A percentile compares a stretch with the other conserved stretches of the same genome.
Conservation (phyloP, 2,888 invertebrate species). For the Melitaea athalia region DNA sequence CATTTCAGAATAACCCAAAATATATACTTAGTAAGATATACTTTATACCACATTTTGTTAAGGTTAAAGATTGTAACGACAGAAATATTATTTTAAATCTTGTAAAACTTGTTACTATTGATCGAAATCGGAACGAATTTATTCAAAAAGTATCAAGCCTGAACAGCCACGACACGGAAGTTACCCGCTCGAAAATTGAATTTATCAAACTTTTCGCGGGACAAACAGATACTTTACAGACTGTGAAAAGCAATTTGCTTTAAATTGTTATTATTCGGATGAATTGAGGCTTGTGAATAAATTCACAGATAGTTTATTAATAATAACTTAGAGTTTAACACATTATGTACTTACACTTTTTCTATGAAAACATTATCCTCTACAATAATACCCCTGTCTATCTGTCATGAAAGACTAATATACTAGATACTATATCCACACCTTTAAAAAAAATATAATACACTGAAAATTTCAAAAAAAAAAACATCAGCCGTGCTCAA, state of each 20-base stretch:
- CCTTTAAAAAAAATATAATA: too few species aligned
- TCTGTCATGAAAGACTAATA: too few species aligned
- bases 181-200: conserved; percentile 76
- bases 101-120: conserved; percentile 52
- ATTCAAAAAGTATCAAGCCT: conserved; percentile 77
- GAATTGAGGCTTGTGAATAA: conserved; percentile 56
- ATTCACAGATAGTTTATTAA: conserved; percentile 36
- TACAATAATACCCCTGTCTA: too few species aligned
- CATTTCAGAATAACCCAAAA: too few species aligned
- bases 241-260: conserved; percentile 77
- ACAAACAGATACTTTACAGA: conserved; percentile 78
- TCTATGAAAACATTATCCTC: background rate
- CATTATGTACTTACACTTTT: background rate
- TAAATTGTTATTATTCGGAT: conserved; percentile 68
- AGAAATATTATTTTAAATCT: conserved; percentile 9
- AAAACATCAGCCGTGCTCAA: too few species aligned
- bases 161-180: conserved; percentile 73
- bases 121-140: conserved; percentile 69
- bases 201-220: conserved; percentile 76
- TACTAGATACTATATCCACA: too few species aligned
- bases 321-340: background rate
- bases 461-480: too few species aligned
- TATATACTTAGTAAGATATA: background rate
- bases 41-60: background rate
- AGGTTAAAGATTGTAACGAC: background rate